These are phyloP conservation scores for Orchestia grillus DNA, from an alignment of 1,140 invertebrate species.

Conservation along the genomic window DNA sequence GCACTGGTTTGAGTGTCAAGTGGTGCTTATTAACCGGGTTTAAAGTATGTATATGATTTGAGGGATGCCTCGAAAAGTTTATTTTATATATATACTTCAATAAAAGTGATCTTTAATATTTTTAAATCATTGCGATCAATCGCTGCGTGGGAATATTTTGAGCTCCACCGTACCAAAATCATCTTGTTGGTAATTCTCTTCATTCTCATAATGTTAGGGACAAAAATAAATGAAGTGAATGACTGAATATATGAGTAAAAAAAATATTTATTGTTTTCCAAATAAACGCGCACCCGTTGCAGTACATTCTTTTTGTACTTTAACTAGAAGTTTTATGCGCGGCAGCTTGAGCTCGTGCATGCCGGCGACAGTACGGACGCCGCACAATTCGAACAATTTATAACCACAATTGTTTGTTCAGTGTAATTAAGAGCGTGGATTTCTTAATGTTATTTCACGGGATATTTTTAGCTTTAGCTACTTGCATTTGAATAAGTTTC, in stretches of 20 bases:
- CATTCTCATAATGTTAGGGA: background rate
- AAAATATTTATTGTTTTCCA: background rate
- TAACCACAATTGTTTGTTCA: too few relatives aligned
- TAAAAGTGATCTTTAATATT: background rate
- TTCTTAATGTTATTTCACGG: too few relatives aligned
- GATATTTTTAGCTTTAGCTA: too few relatives aligned
- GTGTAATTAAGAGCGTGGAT: too few relatives aligned
- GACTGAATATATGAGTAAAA: background rate
- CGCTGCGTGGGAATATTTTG: background rate
- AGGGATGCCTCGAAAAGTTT: background rate
- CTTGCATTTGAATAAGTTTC: too few relatives aligned
- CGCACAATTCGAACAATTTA: too few relatives aligned
- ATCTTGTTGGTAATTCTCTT: background rate
- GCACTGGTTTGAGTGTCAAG: background rate
- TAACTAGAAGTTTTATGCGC: background rate
- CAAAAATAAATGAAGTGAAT: background rate
- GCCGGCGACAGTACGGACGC: too few relatives aligned
- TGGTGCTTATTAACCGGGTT: background rate
- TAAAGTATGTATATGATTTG: background rate
- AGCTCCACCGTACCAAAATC: background rate
- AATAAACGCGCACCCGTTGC: background rate
- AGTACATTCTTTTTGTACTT: background rate
- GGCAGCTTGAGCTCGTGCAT: background rate
- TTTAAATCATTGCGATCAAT: background rate
- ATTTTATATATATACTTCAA: background rate